Conservation (phyloP, 2,888 invertebrate species). For the Terebella lapidaria region DNA sequence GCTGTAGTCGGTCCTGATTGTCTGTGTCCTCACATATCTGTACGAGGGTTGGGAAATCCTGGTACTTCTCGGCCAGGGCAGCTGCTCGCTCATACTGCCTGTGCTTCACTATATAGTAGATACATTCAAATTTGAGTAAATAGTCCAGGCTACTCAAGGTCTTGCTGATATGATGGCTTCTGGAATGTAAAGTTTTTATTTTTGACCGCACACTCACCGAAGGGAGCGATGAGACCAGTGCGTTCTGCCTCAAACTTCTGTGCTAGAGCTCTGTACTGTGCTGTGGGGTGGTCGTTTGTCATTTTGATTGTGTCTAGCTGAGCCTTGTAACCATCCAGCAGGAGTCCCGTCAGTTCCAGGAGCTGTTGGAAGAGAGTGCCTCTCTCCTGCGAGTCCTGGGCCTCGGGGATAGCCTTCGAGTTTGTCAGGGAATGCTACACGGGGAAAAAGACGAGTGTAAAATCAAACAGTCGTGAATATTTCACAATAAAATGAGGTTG, state of each 20-base stretch:
- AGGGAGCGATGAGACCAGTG: neutral
- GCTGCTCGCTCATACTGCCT: constrained; percentile 76
- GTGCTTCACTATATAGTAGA: constrained; percentile 69
- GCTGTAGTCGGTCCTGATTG: constrained; percentile 68
- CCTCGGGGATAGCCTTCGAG: constrained; percentile 51
- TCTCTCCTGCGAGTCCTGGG: constrained; percentile 59
- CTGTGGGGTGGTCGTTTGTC: neutral
- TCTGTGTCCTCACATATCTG: constrained; percentile 72
- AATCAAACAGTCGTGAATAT: no score
- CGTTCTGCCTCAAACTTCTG: neutral
- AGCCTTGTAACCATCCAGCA: constrained; percentile 68
- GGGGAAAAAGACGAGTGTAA: neutral
- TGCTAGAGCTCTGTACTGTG: neutral
- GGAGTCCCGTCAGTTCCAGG: constrained; percentile 66
- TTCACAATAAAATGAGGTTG: no score
- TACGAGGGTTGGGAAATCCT: constrained; percentile 76
- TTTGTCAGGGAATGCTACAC: constrained; percentile 39
- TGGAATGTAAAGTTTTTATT: no score
- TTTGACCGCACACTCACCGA: no score
- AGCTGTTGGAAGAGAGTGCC: constrained; percentile 67
- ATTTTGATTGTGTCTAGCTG: constrained; percentile 54
- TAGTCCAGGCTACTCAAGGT: neutral
- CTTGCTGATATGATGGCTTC: no score
- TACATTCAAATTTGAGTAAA: no score
- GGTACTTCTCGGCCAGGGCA: constrained; percentile 82